These are phyloP conservation scores for Gallirallus australis DNA, from an alignment of 2,797 vertebrate species.

Conservation along the genomic window DNA sequence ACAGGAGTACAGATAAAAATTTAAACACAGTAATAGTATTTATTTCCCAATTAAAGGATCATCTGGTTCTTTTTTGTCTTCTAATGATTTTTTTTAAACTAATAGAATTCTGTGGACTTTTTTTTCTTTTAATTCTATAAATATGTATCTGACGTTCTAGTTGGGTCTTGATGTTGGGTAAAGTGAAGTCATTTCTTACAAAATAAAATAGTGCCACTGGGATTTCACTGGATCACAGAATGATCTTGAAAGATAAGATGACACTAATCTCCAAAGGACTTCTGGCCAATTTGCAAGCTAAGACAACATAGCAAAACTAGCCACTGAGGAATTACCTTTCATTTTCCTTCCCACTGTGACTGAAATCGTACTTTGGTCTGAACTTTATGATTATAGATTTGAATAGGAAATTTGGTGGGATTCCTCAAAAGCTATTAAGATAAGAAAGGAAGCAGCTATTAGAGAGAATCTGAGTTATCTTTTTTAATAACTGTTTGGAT, in stretches of 20 bases:
- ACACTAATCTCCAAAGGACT: background rate
- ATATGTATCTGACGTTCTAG: background rate
- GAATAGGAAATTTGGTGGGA: background rate
- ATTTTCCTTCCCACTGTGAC: background rate
- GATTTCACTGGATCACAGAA: background rate
- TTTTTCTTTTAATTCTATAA: slow-evolving; percentile 1
- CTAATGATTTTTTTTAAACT: background rate
- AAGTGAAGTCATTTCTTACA: background rate
- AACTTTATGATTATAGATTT: background rate
- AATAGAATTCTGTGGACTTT: background rate
- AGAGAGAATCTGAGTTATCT: background rate
- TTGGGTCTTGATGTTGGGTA: background rate
- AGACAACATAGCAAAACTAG: background rate
- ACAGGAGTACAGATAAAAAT: background rate
- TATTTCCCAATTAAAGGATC: background rate
- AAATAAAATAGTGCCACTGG: background rate
- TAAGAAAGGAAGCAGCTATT: background rate
- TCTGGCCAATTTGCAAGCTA: background rate
- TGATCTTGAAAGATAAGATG: background rate
- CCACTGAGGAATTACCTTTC: background rate
- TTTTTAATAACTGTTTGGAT: background rate
- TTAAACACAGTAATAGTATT: background rate
- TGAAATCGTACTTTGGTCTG: background rate
- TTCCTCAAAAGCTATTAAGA: background rate
- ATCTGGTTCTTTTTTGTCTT: background rate